phyloP scores from a whole-genome alignment of 2,113 vertebrate species.

The Edolisoma coerulescens region DNA sequence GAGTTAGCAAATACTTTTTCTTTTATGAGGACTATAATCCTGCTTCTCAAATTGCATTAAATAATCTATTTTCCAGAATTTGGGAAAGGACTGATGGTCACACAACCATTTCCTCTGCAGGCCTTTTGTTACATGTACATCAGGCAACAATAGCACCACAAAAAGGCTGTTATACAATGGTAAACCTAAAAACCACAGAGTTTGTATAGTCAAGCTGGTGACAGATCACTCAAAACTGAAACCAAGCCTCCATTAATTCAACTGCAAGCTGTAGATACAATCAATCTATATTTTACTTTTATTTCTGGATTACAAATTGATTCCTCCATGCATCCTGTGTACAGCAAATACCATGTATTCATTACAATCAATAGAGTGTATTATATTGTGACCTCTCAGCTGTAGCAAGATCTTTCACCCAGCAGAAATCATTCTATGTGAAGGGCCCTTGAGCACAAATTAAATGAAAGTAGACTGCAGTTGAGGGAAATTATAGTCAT shows the following conservation, averaged over 20 bases:
- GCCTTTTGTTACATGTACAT: background rate
- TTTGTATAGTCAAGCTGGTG: background rate
- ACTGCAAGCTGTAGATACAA: background rate
- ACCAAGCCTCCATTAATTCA: background rate
- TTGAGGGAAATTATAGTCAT: slow-evolving; percentile 69
- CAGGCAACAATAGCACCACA: background rate
- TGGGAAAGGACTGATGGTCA: background rate
- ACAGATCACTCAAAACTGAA: background rate
- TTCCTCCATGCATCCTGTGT: slow-evolving; percentile 4
- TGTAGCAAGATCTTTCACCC: slow-evolving; percentile 65
- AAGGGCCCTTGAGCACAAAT: slow-evolving; percentile 75
- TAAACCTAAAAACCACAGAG: background rate
- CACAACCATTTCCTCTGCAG: background rate
- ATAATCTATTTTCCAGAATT: background rate
- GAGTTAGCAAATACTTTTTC: background rate
- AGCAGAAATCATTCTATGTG: slow-evolving; percentile 65
- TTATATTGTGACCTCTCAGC: slow-evolving; percentile 63
- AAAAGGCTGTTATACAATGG: background rate
- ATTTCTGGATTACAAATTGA: background rate
- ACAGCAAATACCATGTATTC: slow-evolving; percentile 36
- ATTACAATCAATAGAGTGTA: slow-evolving; percentile 48
- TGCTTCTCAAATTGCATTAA: background rate
- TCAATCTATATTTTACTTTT: background rate
- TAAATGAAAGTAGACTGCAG: slow-evolving; percentile 74
- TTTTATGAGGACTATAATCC: background rate